Conservation (phyloP, 1,140 invertebrate genomes). For the Metopolophium dirhodum region DNA sequence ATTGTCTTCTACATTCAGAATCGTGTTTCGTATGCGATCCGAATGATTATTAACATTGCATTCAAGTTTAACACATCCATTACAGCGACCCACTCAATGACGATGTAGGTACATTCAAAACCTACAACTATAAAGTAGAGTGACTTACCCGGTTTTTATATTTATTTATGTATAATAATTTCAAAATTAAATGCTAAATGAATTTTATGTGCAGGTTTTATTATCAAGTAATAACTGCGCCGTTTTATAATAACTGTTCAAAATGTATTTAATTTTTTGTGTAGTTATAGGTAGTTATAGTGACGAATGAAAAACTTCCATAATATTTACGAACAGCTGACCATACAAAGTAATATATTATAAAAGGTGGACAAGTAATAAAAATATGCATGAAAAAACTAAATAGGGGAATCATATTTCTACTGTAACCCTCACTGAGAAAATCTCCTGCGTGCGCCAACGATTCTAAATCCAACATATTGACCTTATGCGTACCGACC, state of each 20-base stretch:
- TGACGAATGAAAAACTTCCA: not conserved
- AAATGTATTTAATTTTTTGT: not conserved
- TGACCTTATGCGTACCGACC: not conserved
- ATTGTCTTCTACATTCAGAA: no score
- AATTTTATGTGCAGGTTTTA: no score
- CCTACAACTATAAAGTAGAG: no score
- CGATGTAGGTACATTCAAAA: no score
- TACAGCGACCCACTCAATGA: no score
- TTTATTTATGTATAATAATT: not conserved
- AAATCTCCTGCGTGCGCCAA: not conserved
- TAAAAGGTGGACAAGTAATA: not conserved
- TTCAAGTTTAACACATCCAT: no score
- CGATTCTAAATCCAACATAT: not conserved
- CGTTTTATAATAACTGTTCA: not conserved
- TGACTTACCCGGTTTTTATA: not conserved
- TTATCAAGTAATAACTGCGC: no score
- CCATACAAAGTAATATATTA: not conserved
- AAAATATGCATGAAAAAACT: not conserved
- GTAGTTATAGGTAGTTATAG: not conserved
- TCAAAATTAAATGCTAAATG: not conserved
- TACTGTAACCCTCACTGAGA: not conserved
- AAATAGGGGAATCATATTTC: not conserved
- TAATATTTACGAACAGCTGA: not conserved
- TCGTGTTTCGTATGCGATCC: no score
- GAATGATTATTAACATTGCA: no score